phyloP scores from a whole-genome alignment of 2,113 vertebrate genomes.

The Stigmatopora nigra region DNA sequence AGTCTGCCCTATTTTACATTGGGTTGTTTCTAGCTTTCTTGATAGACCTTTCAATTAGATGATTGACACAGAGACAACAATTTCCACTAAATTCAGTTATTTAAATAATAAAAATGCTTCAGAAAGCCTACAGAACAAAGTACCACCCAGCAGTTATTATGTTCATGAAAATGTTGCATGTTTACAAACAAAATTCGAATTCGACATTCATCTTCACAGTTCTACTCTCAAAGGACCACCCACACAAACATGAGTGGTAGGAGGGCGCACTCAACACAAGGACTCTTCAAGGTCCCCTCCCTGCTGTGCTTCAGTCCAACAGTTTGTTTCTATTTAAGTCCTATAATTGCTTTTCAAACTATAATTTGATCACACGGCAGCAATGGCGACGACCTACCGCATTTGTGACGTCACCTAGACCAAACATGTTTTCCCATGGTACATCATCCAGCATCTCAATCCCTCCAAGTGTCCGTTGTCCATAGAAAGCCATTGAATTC shows the following conservation, averaged over 20 bases:
- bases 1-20: no score
- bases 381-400: conserved; percentile 10
- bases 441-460: conserved; percentile 4
- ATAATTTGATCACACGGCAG: conserved; percentile 2
- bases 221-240: neutral
- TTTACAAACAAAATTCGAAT: neutral
- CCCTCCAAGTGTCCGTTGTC: conserved; percentile 3
- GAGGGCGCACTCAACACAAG: neutral
- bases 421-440: conserved; percentile 11
- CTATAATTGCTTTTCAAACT: conserved; percentile 15
- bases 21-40: no score
- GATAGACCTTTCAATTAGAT: no score
- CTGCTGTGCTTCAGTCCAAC: neutral
- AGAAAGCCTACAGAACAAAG: neutral
- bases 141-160: neutral
- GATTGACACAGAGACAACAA: no score
- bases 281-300: conserved; percentile 3
- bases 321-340: conserved; percentile 7
- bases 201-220: neutral
- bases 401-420: conserved; percentile 11
- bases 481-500: neutral
- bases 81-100: no score
- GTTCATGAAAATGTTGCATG: neutral
- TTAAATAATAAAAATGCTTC: neutral
- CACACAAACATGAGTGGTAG: neutral